Percentiles rank a stretch among this genome's conserved stretches.
phyloP scores from a whole-genome alignment of 2,113 vertebrate genomes.

The Dendropsophus ebraccatus region DNA sequence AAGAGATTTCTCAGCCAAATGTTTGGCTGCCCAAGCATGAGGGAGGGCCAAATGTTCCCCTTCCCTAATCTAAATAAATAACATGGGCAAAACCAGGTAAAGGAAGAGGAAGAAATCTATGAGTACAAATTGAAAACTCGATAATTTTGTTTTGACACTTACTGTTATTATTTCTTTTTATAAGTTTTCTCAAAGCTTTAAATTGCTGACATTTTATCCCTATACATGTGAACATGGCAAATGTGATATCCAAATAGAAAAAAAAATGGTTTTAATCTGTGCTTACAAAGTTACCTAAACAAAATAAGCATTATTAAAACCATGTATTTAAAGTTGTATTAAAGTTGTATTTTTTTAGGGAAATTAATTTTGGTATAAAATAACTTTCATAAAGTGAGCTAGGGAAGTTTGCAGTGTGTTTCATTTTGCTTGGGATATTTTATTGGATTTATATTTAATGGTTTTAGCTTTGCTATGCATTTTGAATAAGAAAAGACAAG shows the following conservation, averaged over 20 bases:
- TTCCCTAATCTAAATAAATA: no score
- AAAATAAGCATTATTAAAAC: constrained; percentile 27
- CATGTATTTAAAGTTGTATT: not conserved
- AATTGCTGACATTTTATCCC: not conserved
- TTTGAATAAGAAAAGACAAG: constrained; percentile 13
- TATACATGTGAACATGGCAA: not conserved
- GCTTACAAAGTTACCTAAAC: not conserved
- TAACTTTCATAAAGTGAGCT: constrained; percentile 31
- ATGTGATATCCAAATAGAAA: not conserved
- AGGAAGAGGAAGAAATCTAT: not conserved
- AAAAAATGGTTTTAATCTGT: not conserved
- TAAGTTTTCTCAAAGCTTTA: not conserved
- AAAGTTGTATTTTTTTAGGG: constrained; percentile 29
- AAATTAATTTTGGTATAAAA: constrained; percentile 36
- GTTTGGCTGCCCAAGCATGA: no score
- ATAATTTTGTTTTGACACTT: no score
- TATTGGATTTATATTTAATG: constrained; percentile 37
- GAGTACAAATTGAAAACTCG: not conserved
- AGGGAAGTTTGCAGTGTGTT: constrained; percentile 35
- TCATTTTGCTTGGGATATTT: constrained; percentile 40
- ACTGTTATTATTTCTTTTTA: not conserved
- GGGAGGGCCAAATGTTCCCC: no score
- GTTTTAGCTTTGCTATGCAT: not conserved
- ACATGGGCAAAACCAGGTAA: not conserved
- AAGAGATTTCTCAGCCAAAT: no score